These are phyloP conservation scores for Leptinotarsa lineolata DNA, from an alignment of 1,140 invertebrate species.

Conservation along the genomic window DNA sequence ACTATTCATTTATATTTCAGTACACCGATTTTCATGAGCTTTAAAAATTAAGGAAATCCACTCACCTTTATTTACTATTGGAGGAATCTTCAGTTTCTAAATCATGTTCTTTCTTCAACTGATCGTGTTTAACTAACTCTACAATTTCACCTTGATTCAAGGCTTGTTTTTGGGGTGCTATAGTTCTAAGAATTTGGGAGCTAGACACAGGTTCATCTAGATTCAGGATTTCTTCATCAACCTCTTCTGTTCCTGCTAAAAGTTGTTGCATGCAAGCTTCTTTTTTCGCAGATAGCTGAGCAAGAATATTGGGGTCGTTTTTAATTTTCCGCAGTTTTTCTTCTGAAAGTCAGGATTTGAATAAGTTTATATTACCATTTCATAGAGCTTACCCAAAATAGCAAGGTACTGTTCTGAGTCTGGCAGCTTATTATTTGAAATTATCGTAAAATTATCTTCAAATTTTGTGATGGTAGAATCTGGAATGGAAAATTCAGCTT, in stretches of 20 bases:
- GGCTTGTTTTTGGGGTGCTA: conserved; percentile 57
- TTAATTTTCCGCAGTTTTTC: conserved; percentile 58
- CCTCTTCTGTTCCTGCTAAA: conserved; percentile 42
- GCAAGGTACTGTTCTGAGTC: conserved; percentile 55
- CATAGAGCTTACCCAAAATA: conserved; percentile 47
- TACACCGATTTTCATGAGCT: too few species aligned
- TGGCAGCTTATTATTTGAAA: conserved; percentile 46
- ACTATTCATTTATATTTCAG: too few species aligned
- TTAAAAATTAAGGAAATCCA: too few species aligned
- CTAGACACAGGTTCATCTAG: conserved; percentile 55
- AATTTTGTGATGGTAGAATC: conserved; percentile 47
- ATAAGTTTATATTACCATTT: conserved; percentile 38
- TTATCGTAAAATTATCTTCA: conserved; percentile 58
- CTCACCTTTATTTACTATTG: conserved; percentile 24
- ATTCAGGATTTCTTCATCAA: conserved; percentile 36
- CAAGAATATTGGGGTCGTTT: conserved; percentile 56
- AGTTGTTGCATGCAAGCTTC: conserved; percentile 58
- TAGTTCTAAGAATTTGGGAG: conserved; percentile 53
- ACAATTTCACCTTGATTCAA: conserved; percentile 58
- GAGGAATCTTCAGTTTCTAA: conserved; percentile 4
- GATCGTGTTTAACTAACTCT: conserved; percentile 59
- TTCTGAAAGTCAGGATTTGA: conserved; percentile 50
- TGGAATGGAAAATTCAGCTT: conserved; percentile 24
- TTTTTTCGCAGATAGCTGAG: conserved; percentile 57
- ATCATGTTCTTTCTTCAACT: conserved; percentile 45